A percentile compares a stretch with the other conserved stretches of the same genome.
phyloP scores from a whole-genome alignment of 2,888 invertebrate species.

The Yponomeuta cagnagella region DNA sequence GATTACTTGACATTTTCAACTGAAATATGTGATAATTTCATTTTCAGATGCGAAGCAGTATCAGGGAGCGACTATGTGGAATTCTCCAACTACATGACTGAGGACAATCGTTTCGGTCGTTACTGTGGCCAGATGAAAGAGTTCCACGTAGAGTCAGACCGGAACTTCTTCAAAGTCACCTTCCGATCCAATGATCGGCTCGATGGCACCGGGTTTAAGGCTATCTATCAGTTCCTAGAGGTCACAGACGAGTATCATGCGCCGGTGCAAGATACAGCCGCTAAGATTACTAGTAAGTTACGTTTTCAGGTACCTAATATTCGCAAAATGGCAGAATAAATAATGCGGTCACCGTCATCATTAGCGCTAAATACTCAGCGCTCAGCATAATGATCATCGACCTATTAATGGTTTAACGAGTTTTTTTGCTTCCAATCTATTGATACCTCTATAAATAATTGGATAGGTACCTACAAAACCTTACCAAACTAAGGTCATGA shows the following conservation, averaged over 20 bases:
- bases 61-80: conserved; percentile 97
- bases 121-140: conserved; percentile 91
- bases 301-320: background rate
- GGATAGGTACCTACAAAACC: too few relatives aligned
- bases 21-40: background rate
- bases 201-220: conserved; percentile 96
- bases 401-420: too few relatives aligned
- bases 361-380: too few relatives aligned
- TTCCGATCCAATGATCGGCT: conserved; percentile 95
- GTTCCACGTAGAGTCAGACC: conserved; percentile 90
- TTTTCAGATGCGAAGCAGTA: conserved; percentile 88
- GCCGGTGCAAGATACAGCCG: conserved; percentile 56
- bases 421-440: too few relatives aligned
- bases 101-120: conserved; percentile 91
- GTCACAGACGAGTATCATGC: conserved; percentile 77
- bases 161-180: conserved; percentile 94
- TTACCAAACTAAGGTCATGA: too few relatives aligned
- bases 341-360: too few relatives aligned
- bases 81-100: conserved; percentile 94
- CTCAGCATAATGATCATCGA: too few relatives aligned
- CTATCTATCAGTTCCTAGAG: conserved; percentile 90
- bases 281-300: conserved; percentile 50
- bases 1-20: too few relatives aligned
- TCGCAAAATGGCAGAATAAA: too few relatives aligned
- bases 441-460: too few relatives aligned